Evolutionary conservation across 2,888 invertebrate species (phyloP).

Genomic region (Euphydryas editha): DNA sequence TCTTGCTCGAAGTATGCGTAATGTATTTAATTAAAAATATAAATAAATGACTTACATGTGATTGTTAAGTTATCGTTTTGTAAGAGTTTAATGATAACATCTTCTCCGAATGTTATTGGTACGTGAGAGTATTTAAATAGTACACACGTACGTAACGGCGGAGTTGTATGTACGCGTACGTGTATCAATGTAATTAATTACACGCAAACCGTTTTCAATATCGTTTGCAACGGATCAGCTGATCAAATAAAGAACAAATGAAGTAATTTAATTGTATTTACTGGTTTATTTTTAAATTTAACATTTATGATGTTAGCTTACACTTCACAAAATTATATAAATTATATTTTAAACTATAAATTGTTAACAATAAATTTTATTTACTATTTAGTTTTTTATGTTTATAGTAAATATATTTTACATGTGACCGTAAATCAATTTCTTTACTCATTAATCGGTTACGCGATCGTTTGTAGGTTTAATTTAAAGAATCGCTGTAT

Average conservation of each 20-base stretch:
- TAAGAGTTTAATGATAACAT: constrained; percentile 12
- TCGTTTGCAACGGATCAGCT: constrained; percentile 61
- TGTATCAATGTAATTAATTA: constrained; percentile 38
- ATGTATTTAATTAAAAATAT: no score
- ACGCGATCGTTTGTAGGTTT: no score
- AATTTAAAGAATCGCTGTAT: no score
- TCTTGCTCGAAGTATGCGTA: no score
- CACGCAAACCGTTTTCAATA: constrained; percentile 51
- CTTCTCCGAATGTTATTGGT: constrained; percentile 17
- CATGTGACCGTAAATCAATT: no score
- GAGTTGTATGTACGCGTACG: constrained; percentile 22
- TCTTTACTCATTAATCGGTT: no score
- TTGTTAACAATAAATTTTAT: no score
- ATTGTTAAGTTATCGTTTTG: constrained; percentile 14
- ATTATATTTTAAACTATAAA: no score
- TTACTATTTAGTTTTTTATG: no score
- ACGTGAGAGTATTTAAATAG: constrained; percentile 36
- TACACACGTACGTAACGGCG: constrained; percentile 26
- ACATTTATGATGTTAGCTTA: constrained; percentile 25
- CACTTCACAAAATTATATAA: constrained; percentile 12
- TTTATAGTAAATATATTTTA: no score
- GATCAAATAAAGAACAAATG: constrained; percentile 69
- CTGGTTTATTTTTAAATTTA: constrained; percentile 18
- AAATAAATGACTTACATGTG: constrained; percentile 6
- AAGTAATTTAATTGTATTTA: constrained; percentile 51